Conservation (phyloP, 92 coral and sea anemone species). For the Umimayanthus kanabou region DNA sequence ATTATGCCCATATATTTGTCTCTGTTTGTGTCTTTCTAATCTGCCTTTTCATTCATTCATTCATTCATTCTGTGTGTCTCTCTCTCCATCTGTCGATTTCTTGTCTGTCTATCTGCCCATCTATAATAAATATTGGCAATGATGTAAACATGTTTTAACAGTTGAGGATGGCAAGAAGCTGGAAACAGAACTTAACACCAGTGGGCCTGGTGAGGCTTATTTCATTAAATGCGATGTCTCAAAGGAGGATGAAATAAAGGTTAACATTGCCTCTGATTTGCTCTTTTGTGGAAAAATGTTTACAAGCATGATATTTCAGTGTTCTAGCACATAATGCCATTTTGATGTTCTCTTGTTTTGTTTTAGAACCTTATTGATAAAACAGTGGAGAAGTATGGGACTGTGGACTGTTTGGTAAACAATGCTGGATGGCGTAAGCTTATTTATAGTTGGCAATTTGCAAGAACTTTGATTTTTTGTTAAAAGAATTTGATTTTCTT, state of each 20-base stretch:
- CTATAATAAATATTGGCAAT: no score
- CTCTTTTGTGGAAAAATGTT: not conserved
- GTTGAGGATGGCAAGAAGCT: conserved; percentile 80
- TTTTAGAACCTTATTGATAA: conserved; percentile 81
- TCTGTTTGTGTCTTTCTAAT: no score
- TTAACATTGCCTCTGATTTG: not conserved
- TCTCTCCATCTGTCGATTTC: no score
- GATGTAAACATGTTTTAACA: conserved; percentile 1
- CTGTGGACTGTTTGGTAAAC: conserved; percentile 85
- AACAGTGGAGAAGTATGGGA: conserved; percentile 88
- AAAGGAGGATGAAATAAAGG: conserved; percentile 90
- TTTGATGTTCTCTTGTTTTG: not conserved
- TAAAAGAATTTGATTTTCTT: no score
- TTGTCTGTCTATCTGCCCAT: no score
- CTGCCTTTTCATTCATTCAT: no score
- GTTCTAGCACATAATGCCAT: no score
- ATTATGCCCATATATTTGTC: not conserved
- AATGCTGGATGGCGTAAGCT: conserved; percentile 99
- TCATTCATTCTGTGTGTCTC: no score
- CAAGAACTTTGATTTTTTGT: no score
- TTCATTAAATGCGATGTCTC: conserved; percentile 86
- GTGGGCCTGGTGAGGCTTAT: conserved; percentile 83
- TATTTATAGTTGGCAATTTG: not conserved
- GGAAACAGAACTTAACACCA: conserved; percentile 72
- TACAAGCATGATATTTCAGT: no score